Evolutionary conservation across 2,888 invertebrate genomes (phyloP), one percentile per base, ranked within the genome.

Genomic region (Leptinotarsa haldemani): DNA sequence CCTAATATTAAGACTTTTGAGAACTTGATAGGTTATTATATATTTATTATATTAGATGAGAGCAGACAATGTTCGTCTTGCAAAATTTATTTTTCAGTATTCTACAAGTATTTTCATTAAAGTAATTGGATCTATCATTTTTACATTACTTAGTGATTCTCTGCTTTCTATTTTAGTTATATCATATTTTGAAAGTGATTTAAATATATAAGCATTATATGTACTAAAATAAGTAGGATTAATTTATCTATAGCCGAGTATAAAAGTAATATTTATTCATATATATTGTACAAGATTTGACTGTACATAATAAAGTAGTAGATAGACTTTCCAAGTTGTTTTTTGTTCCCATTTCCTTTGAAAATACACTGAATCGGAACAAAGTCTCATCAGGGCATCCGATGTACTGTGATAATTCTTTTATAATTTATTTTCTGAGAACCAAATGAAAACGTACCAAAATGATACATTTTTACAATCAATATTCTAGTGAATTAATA

Each of bases 61-160:
- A 50, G 47, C 66, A 20, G 66, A 58, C 63, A 20, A 40, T 7
- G 46, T 56, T 73, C 18, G 53, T 66, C 69, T 70, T 65, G 30
- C 70, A 50, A 75, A 74, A 73, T 72, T 76, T 77, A 64, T 76
- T 76, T 78, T 77, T 71, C 80, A 80, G 80, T 80, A 80, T 80
- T 80, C 73, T 61, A 71, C 72, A 73, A 79, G 79, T 79, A 79
- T 80, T 80, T 79, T 79, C 77, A 72, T 73, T 78, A 53, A 20
- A 67, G 20, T 56, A 52, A 64, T 70, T 68, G 20, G 70, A 70
- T 70, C 70, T 67, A 74, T 69, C 50, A 63, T 66, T 58, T 70
- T 56, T 73, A 52, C 53, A 69, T 30, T 69, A 47, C 61, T 50
- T 52, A 69, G 71, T 70, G 67, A 50, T 53, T 68, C 25, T 65